Evolutionary conservation across 1,140 invertebrate genomes (phyloP).

Genomic region (Drosophila nikananu): DNA sequence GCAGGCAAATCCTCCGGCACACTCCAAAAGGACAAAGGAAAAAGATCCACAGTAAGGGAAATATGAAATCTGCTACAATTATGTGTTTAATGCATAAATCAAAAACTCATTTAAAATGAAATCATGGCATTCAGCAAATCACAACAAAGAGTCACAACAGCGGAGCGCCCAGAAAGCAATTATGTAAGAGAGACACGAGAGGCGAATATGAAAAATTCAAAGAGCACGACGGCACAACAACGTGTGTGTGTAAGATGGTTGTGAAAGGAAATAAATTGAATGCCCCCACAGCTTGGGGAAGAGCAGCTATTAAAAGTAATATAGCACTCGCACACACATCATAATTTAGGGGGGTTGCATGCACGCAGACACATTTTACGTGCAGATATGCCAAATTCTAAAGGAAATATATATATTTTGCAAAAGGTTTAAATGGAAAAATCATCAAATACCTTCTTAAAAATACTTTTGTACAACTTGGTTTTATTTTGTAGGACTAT

Average conservation of each 20-base stretch:
- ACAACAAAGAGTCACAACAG: constrained; percentile 66
- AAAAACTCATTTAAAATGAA: constrained; percentile 84
- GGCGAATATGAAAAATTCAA: constrained; percentile 68
- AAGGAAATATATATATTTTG: not conserved
- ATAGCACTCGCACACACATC: constrained; percentile 29
- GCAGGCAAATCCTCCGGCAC: constrained; percentile 64
- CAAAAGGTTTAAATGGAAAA: not conserved
- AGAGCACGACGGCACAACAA: constrained; percentile 52
- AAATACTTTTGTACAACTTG: not conserved
- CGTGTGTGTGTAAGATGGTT: constrained; percentile 72
- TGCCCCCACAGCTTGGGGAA: constrained; percentile 49
- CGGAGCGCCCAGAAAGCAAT: constrained; percentile 63
- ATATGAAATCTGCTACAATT: constrained; percentile 72
- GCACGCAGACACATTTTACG: constrained; percentile 10
- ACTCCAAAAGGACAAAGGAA: constrained; percentile 23
- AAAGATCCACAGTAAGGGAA: constrained; percentile 19
- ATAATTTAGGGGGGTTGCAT: constrained; percentile 21
- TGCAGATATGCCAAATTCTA: not conserved
- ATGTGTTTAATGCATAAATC: constrained; percentile 83
- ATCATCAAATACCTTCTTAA: not conserved
- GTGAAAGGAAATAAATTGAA: constrained; percentile 76
- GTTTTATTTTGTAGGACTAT: not conserved
- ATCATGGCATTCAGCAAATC: constrained; percentile 80
- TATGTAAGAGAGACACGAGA: constrained; percentile 54
- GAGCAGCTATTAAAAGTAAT: constrained; percentile 69